phyloP scores from a whole-genome alignment of 2,113 vertebrate species.

The Silurus asotus region DNA sequence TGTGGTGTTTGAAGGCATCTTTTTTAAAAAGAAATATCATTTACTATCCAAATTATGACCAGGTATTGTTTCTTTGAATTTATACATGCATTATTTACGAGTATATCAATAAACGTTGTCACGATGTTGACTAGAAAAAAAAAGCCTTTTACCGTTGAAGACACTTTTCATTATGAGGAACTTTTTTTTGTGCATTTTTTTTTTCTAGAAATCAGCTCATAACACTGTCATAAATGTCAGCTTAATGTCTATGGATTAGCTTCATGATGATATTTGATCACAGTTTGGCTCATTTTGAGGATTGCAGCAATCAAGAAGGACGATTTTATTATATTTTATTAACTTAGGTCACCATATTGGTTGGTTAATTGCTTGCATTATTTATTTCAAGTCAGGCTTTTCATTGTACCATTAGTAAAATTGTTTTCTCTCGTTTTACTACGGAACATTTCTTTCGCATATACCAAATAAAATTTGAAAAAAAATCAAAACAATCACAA shows the following conservation, averaged over 20 bases:
- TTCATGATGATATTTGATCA: slow-evolving; percentile 18
- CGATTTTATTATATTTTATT: not conserved
- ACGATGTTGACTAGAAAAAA: slow-evolving; percentile 8
- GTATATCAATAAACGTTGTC: slow-evolving; percentile 36
- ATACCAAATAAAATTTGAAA: not conserved
- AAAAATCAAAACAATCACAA: not conserved
- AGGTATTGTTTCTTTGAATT: slow-evolving; percentile 27
- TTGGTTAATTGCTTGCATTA: not conserved
- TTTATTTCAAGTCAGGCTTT: slow-evolving; percentile 5
- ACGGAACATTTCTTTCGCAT: not conserved
- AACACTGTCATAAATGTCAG: slow-evolving; percentile 16
- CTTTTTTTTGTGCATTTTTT: slow-evolving; percentile 11
- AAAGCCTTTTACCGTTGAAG: not conserved
- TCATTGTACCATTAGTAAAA: not conserved
- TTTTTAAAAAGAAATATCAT: slow-evolving; percentile 18
- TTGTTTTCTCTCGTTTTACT: not conserved
- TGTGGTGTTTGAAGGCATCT: not conserved
- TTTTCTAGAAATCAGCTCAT: slow-evolving; percentile 1
- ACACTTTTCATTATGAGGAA: slow-evolving; percentile 13
- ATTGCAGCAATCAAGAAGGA: not conserved
- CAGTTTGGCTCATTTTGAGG: not conserved
- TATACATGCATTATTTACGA: slow-evolving; percentile 23
- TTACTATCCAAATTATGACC: not conserved
- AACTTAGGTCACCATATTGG: not conserved
- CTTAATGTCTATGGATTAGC: slow-evolving; percentile 34